Evolutionary conservation across 2,113 vertebrate species (phyloP), one percentile per base, ranked within the genome.

Genomic region (Vulpes lagopus): DNA sequence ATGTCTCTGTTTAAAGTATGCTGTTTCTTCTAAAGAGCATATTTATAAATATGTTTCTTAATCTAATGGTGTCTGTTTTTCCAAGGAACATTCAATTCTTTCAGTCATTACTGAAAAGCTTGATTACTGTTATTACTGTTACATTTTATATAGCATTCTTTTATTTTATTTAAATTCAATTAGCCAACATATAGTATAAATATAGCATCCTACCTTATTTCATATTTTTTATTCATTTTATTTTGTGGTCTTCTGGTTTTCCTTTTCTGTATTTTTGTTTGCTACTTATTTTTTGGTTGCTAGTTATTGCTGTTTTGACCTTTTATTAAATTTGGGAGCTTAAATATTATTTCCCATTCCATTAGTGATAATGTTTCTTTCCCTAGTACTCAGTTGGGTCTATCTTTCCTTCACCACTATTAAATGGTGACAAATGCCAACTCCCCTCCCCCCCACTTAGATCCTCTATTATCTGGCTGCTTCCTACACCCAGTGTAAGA

Each of bases 1-100:
- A 74, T 86, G 32, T 83, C 43, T 84, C 62, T 81, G 11, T 62
- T 94, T 83, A 82, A 96, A 83, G 8, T 69, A n/a, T 84, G n/a
- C 57, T 65, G 2, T 90, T 78, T 64, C 74, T 80, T 16, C 57
- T 73, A 88, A 55, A 88, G 8, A 74, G 8, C 7, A 10, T 74
- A 73, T 87, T 88, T 64, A n/a, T 53, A 74, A 59, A 53, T 64
- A 27, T 62, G 19, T 74, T 74, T 79, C 17, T 64, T 69, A 65
- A 11, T 59, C 67, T 73, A 35, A n/a, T 76, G 51, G 19, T 51
- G 25, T 30, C 15, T 84, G 8, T 74, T 96, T 71, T 57, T 51
- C 60, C 74, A 71, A 94, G 20, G 55, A 51, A 5, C 0, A 73
- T 83, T 71, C 25, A 30, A 14, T n/a, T 89, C 32, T 30, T 76